Percentiles rank a stretch among this genome's conserved stretches.
Evolutionary conservation across 2,113 vertebrate species (phyloP).

Genomic region (Pygoscelis antarcticus): DNA sequence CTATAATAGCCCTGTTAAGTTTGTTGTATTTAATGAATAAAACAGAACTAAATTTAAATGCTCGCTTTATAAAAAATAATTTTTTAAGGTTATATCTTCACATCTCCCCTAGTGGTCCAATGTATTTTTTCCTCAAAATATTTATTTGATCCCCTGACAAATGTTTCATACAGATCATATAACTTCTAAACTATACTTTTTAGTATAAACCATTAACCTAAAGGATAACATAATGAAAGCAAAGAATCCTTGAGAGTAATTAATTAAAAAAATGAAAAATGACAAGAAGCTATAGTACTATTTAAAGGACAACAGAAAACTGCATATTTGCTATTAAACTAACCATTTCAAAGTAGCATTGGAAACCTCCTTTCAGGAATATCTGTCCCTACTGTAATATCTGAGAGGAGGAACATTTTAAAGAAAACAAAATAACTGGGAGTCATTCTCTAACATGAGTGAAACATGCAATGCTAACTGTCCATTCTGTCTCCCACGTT

Average conservation of each 20-base stretch:
- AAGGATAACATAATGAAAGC: neutral
- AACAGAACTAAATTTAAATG: neutral
- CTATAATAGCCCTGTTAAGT: neutral
- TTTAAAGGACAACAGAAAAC: neutral
- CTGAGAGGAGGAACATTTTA: neutral
- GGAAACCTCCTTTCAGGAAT: neutral
- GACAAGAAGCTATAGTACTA: neutral
- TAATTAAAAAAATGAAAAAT: neutral
- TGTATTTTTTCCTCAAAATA: neutral
- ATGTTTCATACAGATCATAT: neutral
- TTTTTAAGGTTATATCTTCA: neutral
- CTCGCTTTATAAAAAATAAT: neutral
- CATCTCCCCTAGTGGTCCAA: neutral
- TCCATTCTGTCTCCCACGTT: neutral
- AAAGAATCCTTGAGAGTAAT: neutral
- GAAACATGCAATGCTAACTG: rapidly evolving
- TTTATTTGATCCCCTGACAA: neutral
- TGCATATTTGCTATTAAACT: neutral
- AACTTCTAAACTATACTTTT: neutral
- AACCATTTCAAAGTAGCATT: neutral
- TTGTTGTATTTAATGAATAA: neutral
- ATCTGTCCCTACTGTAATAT: neutral
- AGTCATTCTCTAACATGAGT: neutral
- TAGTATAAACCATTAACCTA: neutral
- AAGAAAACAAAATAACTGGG: neutral